Conservation (phyloP, 2,888 invertebrate genomes). For the Megastigmus dorsalis region DNA sequence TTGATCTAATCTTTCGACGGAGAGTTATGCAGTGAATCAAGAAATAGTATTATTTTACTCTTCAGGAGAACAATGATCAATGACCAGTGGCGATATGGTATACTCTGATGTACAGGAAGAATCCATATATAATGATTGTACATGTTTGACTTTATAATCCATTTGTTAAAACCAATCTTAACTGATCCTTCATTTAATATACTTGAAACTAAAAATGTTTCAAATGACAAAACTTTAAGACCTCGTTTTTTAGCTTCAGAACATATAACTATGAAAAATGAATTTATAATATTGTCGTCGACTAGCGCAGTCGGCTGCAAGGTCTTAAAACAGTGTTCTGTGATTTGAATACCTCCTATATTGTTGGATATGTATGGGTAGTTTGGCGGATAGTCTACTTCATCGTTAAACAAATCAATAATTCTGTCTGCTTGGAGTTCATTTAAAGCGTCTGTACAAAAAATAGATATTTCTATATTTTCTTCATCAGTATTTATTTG, state of each 20-base stretch:
- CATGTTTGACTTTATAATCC: not conserved
- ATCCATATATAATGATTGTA: not conserved
- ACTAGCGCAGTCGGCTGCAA: not conserved
- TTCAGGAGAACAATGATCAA: not conserved
- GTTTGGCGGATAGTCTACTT: not conserved
- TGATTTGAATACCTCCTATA: not conserved
- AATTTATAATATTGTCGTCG: not conserved
- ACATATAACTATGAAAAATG: not conserved
- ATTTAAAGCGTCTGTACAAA: not conserved
- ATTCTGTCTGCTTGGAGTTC: not conserved
- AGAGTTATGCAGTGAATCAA: not conserved
- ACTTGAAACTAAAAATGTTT: not conserved
- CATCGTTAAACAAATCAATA: not conserved
- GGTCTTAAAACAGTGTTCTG: not conserved
- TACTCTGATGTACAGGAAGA: not conserved
- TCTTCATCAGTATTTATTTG: too few relatives aligned
- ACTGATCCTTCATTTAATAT: not conserved
- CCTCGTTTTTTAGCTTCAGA: not conserved
- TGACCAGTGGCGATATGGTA: not conserved
- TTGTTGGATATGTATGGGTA: not conserved
- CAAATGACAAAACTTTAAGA: not conserved
- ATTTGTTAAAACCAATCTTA: not conserved
- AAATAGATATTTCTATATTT: too few relatives aligned
- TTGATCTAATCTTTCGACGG: not conserved
- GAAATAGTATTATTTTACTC: not conserved